Conservation (phyloP, 2,888 invertebrate genomes). For the Ectemnius cavifrons region DNA sequence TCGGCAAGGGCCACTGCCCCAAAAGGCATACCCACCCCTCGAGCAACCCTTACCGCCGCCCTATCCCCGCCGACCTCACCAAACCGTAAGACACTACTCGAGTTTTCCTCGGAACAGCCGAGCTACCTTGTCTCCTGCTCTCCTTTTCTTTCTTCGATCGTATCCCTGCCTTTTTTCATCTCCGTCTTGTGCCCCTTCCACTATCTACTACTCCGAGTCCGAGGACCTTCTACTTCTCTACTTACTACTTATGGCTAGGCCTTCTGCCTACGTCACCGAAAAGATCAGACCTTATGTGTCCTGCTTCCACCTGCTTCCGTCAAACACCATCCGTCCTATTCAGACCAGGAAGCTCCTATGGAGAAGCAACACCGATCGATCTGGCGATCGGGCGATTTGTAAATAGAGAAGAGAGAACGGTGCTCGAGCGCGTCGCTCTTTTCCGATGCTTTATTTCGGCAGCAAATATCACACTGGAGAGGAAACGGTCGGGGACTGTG, state of each 20-base stretch:
- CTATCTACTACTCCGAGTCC: too few relatives aligned
- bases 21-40: conserved; percentile 61
- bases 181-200: not conserved
- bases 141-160: not conserved
- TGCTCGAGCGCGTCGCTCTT: not conserved
- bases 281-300: conserved; percentile 46
- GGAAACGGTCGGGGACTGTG: too few relatives aligned
- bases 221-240: too few relatives aligned
- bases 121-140: not conserved
- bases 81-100: conserved; percentile 38
- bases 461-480: too few relatives aligned
- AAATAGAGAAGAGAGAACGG: not conserved
- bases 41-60: conserved; percentile 52
- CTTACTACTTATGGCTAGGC: too few relatives aligned
- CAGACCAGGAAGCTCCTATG: not conserved
- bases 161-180: conserved; percentile 1
- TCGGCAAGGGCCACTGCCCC: conserved; percentile 67
- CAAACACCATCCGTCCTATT: not conserved
- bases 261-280: conserved; percentile 19
- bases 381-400: conserved; percentile 14
- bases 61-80: not conserved
- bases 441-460: not conserved
- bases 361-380: conserved; percentile 23
- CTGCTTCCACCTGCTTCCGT: conserved; percentile 24
- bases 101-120: conserved; percentile 13